Base-by-base conservation (phyloP, 1,140 invertebrate species). In the Penaeus indicus region DNA sequence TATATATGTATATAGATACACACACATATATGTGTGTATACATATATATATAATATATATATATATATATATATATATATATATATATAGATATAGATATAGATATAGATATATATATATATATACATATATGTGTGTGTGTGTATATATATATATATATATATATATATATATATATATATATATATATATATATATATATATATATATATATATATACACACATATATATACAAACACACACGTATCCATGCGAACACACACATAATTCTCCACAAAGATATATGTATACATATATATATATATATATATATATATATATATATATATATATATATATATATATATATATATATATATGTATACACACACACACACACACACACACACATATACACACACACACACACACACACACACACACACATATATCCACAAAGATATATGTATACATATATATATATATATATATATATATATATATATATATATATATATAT, bases 131-230 rank as follows among this genome's bases (percentile, higher is more conserved):
- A 61, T 62, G 62, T 82, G 62, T 62, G 22, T 82, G 62, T 82
- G 62, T 82, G 62, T 82, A 62, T 64, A 83, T 83, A 83, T 83
- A 83, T 21, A 83, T 83, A 83, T 83, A 64, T 83, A 83, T 67
- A 72, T 72, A 72, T n/a, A 72, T 72, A 22, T 69, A 32, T 32
- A 2, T 32, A 32, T 2, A 32, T 2, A 1, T 32, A 32, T 2
- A 32, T n/a, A n/a, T 64, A n/a, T 1, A 64, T 21, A 69, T 69
- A 69, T 69, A 69, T 69, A 69, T 69, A 16, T 69, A 69, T 69
- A 69, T 69, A 69, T 69, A 22, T 69, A 32, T 32, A 2, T 32
- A 32, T 2, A 32, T 2, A 1, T 32, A 32, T 2, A 32, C 32
- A 32, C 32, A n/a, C 13, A 19, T 13, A 19, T 13, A 19, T 13